Conservation (phyloP, 2,113 vertebrate species). For the Azemiops feae region DNA sequence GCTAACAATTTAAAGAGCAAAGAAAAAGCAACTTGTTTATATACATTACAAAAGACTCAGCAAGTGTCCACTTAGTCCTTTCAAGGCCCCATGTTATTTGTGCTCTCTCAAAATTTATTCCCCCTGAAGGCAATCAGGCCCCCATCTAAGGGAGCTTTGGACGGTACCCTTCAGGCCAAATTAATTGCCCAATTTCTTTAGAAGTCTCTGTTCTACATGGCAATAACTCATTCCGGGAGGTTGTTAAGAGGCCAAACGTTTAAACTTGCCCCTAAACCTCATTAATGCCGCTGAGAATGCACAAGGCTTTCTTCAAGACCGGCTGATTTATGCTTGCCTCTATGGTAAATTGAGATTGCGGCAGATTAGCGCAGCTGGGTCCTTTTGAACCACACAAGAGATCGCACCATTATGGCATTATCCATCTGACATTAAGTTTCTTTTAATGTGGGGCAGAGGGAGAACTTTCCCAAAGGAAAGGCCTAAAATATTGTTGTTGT, state of each 20-base stretch:
- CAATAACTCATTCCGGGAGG: neutral
- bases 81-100: neutral
- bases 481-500: no score
- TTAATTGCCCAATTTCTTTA: neutral
- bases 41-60: neutral
- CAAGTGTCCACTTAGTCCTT: neutral
- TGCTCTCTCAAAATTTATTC: neutral
- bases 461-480: neutral
- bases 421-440: neutral
- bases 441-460: neutral
- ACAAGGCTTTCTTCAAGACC: neutral
- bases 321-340: neutral
- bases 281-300: neutral
- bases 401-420: neutral
- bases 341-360: neutral
- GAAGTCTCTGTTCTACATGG: neutral
- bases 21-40: neutral
- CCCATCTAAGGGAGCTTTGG: neutral
- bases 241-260: neutral
- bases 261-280: neutral
- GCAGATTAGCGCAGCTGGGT: neutral
- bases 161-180: neutral
- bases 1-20: neutral
- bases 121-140: neutral
- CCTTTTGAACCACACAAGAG: neutral